phyloP scores from a whole-genome alignment of 2,113 vertebrate species.

The Procavia capensis region DNA sequence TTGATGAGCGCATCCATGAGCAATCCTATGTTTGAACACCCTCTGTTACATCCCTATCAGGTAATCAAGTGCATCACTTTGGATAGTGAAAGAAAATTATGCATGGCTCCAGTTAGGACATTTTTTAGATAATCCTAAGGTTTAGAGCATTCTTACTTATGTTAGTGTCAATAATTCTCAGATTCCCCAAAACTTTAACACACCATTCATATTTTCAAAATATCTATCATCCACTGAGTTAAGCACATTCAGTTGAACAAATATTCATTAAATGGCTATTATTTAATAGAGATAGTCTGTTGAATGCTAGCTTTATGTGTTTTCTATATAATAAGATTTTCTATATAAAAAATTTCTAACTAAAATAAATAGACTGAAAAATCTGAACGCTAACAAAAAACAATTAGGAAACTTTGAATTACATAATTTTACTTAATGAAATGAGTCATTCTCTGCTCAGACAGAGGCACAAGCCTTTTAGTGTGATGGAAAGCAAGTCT shows the following conservation, averaged over 20 bases:
- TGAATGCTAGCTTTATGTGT: not conserved
- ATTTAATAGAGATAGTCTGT: not conserved
- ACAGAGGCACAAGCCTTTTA: constrained; percentile 12
- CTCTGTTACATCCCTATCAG: not conserved
- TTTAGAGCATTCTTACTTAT: not conserved
- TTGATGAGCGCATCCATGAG: too few species aligned
- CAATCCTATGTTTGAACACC: accelerated
- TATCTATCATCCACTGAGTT: not conserved
- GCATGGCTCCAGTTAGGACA: not conserved
- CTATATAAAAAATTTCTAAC: constrained; percentile 6
- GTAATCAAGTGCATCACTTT: not conserved
- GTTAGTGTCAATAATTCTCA: not conserved
- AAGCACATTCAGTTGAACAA: not conserved
- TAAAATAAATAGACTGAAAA: not conserved
- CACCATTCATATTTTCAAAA: not conserved
- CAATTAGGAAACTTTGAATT: not conserved
- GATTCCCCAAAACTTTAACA: not conserved
- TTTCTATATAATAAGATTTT: not conserved
- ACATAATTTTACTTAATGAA: constrained; percentile 39
- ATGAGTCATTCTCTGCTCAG: constrained; percentile 55
- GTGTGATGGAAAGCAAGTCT: not conserved
- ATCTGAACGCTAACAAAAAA: not conserved
- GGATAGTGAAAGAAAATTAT: not conserved
- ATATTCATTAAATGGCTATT: not conserved
- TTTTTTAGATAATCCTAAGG: not conserved